Conservation (phyloP, 2,888 invertebrate genomes). For the Piscicola geometra region DNA sequence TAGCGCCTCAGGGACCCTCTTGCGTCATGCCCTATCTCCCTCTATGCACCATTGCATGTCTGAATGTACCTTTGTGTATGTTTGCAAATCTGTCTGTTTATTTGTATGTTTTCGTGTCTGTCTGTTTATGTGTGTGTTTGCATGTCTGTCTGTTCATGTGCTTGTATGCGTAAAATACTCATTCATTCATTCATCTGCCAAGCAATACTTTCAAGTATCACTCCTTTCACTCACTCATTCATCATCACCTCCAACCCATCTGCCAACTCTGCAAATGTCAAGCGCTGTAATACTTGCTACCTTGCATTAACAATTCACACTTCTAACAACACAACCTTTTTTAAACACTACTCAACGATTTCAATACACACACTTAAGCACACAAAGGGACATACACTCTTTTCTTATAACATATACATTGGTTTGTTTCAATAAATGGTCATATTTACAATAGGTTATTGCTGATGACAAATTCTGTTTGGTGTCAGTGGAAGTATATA, state of each 20-base stretch:
- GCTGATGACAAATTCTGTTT: too few species aligned
- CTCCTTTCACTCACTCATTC: conserved; percentile 2
- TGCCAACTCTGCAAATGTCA: background rate
- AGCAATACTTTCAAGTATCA: too few species aligned
- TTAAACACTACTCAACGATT: too few species aligned
- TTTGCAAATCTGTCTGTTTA: background rate
- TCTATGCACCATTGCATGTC: background rate
- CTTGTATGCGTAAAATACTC: too few species aligned
- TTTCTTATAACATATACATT: too few species aligned
- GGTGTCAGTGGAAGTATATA: too few species aligned
- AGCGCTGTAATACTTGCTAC: background rate
- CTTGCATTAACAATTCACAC: background rate
- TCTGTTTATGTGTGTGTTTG: background rate
- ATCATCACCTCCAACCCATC: background rate
- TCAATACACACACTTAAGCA: too few species aligned
- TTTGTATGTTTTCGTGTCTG: background rate
- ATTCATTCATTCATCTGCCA: too few species aligned
- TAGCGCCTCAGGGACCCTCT: background rate
- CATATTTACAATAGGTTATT: too few species aligned
- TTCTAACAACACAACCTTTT: background rate
- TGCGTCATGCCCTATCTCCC: conserved; percentile 3
- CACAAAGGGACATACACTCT: too few species aligned
- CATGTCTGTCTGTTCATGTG: too few species aligned
- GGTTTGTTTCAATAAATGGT: too few species aligned
- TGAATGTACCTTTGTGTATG: background rate